These are phyloP conservation scores for Valencia hispanica DNA, from an alignment of 2,797 vertebrate genomes.

Conservation along the genomic window DNA sequence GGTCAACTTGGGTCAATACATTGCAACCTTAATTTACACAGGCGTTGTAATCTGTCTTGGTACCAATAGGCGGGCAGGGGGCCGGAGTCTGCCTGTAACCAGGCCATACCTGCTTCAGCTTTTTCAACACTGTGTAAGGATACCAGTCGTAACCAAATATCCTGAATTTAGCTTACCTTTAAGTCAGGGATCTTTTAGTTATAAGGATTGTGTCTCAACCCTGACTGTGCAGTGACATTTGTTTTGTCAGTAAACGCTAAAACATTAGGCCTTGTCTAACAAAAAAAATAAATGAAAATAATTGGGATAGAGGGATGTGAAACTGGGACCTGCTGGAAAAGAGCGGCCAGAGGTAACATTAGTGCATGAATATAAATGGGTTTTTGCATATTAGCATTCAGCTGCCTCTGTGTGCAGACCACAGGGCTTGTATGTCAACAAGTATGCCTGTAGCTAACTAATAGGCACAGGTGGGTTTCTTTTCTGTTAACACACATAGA, in stretches of 20 bases:
- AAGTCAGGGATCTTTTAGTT: no score
- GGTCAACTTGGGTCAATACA: no score
- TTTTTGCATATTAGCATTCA: slow-evolving; percentile 10
- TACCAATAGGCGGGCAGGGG: no score
- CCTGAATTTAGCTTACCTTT: neutral
- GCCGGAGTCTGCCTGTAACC: no score
- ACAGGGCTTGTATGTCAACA: slow-evolving; percentile 9
- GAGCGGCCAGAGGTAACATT: slow-evolving; percentile 24
- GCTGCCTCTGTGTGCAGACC: neutral
- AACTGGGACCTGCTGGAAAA: neutral
- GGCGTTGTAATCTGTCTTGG: no score
- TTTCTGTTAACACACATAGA: neutral
- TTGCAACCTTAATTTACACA: no score
- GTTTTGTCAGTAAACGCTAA: neutral
- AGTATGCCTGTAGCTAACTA: slow-evolving; percentile 5
- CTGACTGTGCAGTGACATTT: slow-evolving; percentile 16
- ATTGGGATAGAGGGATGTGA: slow-evolving; percentile 13
- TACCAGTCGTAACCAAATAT: neutral
- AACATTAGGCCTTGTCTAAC: neutral
- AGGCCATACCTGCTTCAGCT: no score
- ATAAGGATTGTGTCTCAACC: neutral
- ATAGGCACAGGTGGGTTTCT: slow-evolving; percentile 11
- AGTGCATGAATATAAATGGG: neutral
- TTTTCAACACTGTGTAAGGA: no score
- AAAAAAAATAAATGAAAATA: no score